Conservation (phyloP, 2,888 invertebrate genomes). For the Heliconius aoede region DNA sequence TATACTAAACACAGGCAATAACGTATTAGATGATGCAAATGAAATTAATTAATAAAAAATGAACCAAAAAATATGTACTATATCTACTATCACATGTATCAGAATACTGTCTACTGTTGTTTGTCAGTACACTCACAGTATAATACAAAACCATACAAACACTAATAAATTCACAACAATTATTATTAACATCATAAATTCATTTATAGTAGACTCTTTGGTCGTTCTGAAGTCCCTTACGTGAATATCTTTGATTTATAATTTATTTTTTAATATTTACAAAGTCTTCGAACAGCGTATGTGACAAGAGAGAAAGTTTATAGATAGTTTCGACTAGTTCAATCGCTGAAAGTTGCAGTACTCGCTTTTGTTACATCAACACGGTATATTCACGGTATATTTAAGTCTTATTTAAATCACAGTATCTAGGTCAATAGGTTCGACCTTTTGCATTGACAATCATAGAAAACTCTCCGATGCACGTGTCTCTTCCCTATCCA, state of each 20-base stretch:
- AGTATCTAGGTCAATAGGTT: constrained; percentile 76
- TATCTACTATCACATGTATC: constrained; percentile 81
- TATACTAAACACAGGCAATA: constrained; percentile 42
- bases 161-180: constrained; percentile 72
- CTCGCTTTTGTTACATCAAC: constrained; percentile 54
- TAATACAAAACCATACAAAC: constrained; percentile 59
- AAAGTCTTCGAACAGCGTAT: constrained; percentile 36
- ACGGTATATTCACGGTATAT: constrained; percentile 68
- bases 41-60: constrained; percentile 52
- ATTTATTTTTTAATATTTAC: constrained; percentile 34
- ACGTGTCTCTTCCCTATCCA: constrained; percentile 85
- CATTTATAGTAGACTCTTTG: constrained; percentile 70
- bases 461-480: constrained; percentile 86
- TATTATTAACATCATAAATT: constrained; percentile 58
- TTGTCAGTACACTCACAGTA: constrained; percentile 63
- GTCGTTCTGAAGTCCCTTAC: constrained; percentile 58
- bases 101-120: constrained; percentile 72
- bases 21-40: constrained; percentile 35
- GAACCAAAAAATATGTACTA: constrained; percentile 50
- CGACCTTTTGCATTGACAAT: constrained; percentile 82
- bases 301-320: constrained; percentile 40
- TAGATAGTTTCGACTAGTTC: constrained; percentile 48
- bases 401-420: constrained; percentile 81
- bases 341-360: constrained; percentile 38
- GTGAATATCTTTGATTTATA: constrained; percentile 40